phyloP scores from a whole-genome alignment of 1,140 invertebrate genomes.

The Streblospio benedicti region DNA sequence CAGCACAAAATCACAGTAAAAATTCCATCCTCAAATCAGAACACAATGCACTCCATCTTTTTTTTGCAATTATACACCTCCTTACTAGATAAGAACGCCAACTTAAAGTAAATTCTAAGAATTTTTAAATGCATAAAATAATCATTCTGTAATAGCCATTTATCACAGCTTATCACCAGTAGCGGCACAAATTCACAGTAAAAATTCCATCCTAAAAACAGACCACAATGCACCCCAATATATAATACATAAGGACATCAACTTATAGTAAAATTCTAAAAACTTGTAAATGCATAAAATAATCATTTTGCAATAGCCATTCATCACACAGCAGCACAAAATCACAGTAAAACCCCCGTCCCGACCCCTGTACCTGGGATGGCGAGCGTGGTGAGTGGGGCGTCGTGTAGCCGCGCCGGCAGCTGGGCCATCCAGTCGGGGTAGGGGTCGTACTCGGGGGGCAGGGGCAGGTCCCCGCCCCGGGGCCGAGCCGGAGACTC shows the following conservation, averaged over 20 bases:
- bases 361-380: too few species aligned
- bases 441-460: neutral
- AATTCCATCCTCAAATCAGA: neutral
- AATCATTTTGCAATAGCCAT: neutral
- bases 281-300: neutral
- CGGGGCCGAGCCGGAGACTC: too few species aligned
- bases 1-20: neutral
- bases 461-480: too few species aligned
- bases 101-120: neutral
- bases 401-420: neutral
- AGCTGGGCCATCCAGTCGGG: constrained; percentile 18
- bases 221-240: neutral
- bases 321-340: too few species aligned
- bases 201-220: neutral
- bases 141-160: too few species aligned
- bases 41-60: neutral
- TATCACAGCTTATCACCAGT: too few species aligned
- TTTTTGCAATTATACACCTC: too few species aligned
- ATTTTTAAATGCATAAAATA: neutral
- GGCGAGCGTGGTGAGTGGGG: constrained; percentile 9
- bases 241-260: neutral
- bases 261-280: neutral
- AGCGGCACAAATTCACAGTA: neutral
- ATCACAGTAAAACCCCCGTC: too few species aligned
- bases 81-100: neutral